Percentiles rank a stretch among this genome's conserved stretches.
Conservation (phyloP, 2,888 invertebrate genomes). For the Sphaerophoria taeniata region DNA sequence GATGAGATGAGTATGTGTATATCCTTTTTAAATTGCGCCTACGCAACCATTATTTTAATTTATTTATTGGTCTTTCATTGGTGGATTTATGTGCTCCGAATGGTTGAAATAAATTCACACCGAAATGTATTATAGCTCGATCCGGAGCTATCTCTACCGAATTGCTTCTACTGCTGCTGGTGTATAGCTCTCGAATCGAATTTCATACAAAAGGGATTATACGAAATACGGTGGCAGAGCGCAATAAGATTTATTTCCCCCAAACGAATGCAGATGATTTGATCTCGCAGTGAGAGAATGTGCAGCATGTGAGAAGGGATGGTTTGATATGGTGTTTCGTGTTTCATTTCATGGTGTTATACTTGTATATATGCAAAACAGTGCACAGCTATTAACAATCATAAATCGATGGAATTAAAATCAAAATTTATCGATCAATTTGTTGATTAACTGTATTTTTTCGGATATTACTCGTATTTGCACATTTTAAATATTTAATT, state of each 20-base stretch:
- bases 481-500: slow-evolving; percentile 71
- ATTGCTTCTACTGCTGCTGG: too few relatives aligned
- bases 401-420: slow-evolving; percentile 75
- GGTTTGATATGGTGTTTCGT: slow-evolving; percentile 4
- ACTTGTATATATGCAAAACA: not conserved
- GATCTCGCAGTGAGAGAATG: slow-evolving; percentile 36
- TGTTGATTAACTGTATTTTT: slow-evolving; percentile 75
- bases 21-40: slow-evolving; percentile 72
- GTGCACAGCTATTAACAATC: slow-evolving; percentile 71
- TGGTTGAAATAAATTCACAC: slow-evolving; percentile 74
- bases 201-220: slow-evolving; percentile 71
- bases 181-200: slow-evolving; percentile 3
- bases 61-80: slow-evolving; percentile 82
- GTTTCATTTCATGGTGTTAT: slow-evolving; percentile 2
- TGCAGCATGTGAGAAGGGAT: not conserved
- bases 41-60: slow-evolving; percentile 81
- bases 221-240: slow-evolving; percentile 70
- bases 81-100: slow-evolving; percentile 81
- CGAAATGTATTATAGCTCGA: slow-evolving; percentile 31
- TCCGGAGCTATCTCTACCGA: too few relatives aligned
- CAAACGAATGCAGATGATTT: slow-evolving; percentile 73
- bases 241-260: slow-evolving; percentile 67
- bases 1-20: slow-evolving; percentile 33
- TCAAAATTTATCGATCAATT: slow-evolving; percentile 74
- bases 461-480: slow-evolving; percentile 62